Conservation (phyloP, 2,797 vertebrate genomes). For the Nyctalus aviator region DNA sequence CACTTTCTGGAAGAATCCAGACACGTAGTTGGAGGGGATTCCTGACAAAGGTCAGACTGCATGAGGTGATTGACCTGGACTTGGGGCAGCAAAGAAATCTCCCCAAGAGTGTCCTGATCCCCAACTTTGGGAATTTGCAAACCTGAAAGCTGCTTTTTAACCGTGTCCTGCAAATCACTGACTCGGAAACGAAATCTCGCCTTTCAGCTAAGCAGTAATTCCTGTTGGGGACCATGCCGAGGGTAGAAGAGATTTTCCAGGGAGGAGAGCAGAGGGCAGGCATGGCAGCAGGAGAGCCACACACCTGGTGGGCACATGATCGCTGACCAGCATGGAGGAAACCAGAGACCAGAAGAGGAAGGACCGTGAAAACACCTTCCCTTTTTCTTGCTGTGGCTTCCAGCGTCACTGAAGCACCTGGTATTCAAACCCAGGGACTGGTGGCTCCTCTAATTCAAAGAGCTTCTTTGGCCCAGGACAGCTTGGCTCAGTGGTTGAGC, state of each 20-base stretch:
- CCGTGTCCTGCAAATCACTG: neutral
- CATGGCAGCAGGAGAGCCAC: accelerated
- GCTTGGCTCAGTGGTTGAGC: too few relatives aligned
- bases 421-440: too few relatives aligned
- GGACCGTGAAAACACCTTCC: too few relatives aligned
- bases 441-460: too few relatives aligned
- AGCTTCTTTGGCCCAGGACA: too few relatives aligned
- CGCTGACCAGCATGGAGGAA: neutral
- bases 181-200: neutral
- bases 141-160: neutral
- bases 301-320: neutral
- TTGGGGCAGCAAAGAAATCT: too few relatives aligned
- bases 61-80: accelerated
- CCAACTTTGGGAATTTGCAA: accelerated
- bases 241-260: neutral
- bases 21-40: neutral
- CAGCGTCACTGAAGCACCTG: too few relatives aligned
- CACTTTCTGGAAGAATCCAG: neutral
- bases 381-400: too few relatives aligned
- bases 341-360: neutral
- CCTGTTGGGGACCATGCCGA: accelerated
- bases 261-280: neutral
- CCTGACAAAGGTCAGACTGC: too few relatives aligned
- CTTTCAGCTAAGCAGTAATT: neutral
- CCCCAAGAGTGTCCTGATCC: accelerated